Percentiles rank a stretch among this genome's conserved stretches.
Evolutionary conservation across 2,113 vertebrate species (phyloP).

Genomic region (Pimephales promelas): DNA sequence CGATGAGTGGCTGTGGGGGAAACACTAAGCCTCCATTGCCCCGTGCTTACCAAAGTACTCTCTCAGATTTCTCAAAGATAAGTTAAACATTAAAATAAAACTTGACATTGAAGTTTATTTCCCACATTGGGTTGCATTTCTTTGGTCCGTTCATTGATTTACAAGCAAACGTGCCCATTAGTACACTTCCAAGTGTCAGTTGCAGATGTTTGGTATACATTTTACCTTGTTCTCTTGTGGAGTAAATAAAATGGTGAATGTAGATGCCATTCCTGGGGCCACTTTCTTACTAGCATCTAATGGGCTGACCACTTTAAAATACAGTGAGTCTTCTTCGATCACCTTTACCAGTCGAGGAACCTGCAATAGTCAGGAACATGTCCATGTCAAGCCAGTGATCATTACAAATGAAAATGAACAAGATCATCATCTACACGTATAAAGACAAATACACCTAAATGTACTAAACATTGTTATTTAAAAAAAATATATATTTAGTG

Average conservation of each 20-base stretch:
- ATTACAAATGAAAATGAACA: conserved; percentile 3
- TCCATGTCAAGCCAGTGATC: background rate
- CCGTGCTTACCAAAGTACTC: conserved; percentile 62
- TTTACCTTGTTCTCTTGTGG: conserved; percentile 84
- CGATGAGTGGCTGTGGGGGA: conserved; percentile 62
- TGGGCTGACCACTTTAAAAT: conserved; percentile 78
- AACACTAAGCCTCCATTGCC: conserved; percentile 45
- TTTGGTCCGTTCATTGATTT: background rate
- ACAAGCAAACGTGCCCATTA: background rate
- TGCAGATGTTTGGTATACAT: background rate
- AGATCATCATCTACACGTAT: background rate
- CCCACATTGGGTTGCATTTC: background rate
- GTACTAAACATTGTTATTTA: background rate
- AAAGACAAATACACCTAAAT: background rate
- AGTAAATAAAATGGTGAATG: conserved; percentile 80
- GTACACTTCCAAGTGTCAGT: background rate
- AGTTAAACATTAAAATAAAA: background rate
- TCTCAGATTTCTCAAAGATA: conserved; percentile 1
- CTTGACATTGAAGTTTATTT: conserved; percentile 22
- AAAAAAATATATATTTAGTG: background rate
- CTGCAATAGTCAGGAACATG: conserved; percentile 65
- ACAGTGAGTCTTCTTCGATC: conserved; percentile 75
- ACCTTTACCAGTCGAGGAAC: conserved; percentile 77
- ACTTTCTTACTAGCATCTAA: conserved; percentile 69
- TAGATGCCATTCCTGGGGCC: conserved; percentile 73